phyloP scores from a whole-genome alignment of 1,140 invertebrate species.

The Homarus americanus region DNA sequence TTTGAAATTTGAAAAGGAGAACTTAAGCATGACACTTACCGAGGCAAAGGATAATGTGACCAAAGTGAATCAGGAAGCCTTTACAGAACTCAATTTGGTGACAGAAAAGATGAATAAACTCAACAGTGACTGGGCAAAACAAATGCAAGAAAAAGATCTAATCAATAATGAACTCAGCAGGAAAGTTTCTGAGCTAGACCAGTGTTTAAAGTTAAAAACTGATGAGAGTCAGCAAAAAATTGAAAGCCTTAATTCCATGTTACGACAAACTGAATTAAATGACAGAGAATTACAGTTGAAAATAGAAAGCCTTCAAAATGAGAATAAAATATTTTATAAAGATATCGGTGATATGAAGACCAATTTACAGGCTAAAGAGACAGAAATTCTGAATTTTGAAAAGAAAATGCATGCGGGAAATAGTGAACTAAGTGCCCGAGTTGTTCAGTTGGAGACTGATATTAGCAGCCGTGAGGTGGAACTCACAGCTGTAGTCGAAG shows the following conservation, averaged over 20 bases:
- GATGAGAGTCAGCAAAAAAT: constrained; percentile 21
- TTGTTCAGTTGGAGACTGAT: constrained; percentile 27
- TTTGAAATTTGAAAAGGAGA: constrained; percentile 38
- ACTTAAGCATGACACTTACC: constrained; percentile 27
- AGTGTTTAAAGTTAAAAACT: constrained; percentile 31
- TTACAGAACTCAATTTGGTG: constrained; percentile 22
- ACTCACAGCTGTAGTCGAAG: constrained; percentile 16
- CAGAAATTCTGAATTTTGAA: background rate
- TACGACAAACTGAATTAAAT: constrained; percentile 20
- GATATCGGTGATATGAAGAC: background rate
- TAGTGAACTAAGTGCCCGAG: constrained; percentile 13
- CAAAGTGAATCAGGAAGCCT: constrained; percentile 8
- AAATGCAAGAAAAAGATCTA: constrained; percentile 55
- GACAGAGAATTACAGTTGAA: background rate
- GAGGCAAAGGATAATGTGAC: constrained; percentile 21
- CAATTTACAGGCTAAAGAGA: constrained; percentile 22
- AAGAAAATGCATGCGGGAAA: constrained; percentile 12
- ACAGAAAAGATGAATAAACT: constrained; percentile 56
- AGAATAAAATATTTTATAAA: background rate
- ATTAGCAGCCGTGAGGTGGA: constrained; percentile 29
- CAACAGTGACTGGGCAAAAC: constrained; percentile 36
- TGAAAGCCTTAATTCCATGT: constrained; percentile 10
- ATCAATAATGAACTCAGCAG: constrained; percentile 42
- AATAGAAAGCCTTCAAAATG: background rate
- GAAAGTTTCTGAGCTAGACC: constrained; percentile 39